Evolutionary conservation across 2,113 vertebrate genomes (phyloP).

Genomic region (Peromyscus leucopus): DNA sequence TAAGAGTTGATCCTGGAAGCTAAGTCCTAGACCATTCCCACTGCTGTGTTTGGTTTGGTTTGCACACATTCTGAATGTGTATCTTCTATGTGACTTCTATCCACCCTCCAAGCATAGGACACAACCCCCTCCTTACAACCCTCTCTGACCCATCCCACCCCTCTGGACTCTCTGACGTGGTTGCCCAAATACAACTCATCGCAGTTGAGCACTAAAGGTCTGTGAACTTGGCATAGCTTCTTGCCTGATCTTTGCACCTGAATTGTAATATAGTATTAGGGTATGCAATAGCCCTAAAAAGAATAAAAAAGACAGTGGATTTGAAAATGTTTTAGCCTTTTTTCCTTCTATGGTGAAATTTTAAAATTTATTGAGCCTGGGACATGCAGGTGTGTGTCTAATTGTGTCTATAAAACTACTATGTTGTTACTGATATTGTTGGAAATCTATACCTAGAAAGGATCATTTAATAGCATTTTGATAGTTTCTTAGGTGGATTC

Average conservation of each 20-base stretch:
- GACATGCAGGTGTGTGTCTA: neutral
- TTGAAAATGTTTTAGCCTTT: neutral
- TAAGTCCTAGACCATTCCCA: neutral
- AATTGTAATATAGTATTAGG: neutral
- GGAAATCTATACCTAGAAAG: neutral
- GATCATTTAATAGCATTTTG: neutral
- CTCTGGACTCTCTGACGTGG: neutral
- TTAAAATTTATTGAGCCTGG: neutral
- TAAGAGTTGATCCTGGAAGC: neutral
- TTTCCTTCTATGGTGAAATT: neutral
- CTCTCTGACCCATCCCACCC: neutral
- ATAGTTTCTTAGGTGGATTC: neutral
- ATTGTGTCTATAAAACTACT: neutral
- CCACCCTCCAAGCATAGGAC: neutral
- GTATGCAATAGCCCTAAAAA: neutral
- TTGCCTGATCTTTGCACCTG: neutral
- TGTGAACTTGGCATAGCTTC: neutral
- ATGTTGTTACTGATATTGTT: neutral
- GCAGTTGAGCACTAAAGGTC: neutral
- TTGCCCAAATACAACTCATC: neutral
- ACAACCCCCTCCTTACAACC: neutral
- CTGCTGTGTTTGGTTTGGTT: neutral
- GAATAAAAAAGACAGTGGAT: neutral
- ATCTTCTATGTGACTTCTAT: neutral
- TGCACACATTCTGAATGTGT: neutral